These are phyloP conservation scores for Cromileptes altivelis DNA, from an alignment of 2,113 vertebrate species.

Conservation along the genomic window DNA sequence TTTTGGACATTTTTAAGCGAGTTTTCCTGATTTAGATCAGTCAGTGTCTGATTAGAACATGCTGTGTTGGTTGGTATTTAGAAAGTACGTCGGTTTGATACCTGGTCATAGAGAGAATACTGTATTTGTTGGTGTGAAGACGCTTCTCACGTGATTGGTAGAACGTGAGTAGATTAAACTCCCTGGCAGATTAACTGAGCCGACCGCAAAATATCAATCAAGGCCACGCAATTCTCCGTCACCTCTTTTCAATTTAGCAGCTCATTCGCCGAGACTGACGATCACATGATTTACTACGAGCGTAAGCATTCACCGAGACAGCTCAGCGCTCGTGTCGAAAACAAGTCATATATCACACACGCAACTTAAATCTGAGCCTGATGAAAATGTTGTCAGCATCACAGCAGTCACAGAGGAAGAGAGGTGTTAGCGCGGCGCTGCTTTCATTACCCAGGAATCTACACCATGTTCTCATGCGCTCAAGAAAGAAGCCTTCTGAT, in stretches of 20 bases:
- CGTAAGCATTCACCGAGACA: background rate
- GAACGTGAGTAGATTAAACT: background rate
- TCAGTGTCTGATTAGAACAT: too few relatives aligned
- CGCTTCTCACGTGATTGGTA: background rate
- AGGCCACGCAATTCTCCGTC: background rate
- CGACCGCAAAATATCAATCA: constrained; percentile 2
- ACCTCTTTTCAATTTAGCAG: constrained; percentile 22
- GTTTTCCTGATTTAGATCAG: too few relatives aligned
- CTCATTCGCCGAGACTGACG: background rate
- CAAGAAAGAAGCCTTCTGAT: background rate
- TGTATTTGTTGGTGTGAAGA: too few relatives aligned
- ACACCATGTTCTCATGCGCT: background rate
- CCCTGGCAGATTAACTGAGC: background rate
- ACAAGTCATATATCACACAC: constrained; percentile 7
- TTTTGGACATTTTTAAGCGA: too few relatives aligned
- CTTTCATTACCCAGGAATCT: constrained; percentile 10
- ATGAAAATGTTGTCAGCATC: constrained; percentile 29
- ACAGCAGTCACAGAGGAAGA: constrained; percentile 6
- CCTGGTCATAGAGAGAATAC: too few relatives aligned
- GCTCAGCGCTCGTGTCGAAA: constrained; percentile 1
- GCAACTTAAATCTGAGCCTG: background rate
- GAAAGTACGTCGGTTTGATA: too few relatives aligned
- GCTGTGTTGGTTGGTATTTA: too few relatives aligned
- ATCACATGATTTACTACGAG: background rate
- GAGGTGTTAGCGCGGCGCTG: background rate